Evolutionary conservation across 2,888 invertebrate species (phyloP).

Genomic region (Odiellus spinosus): DNA sequence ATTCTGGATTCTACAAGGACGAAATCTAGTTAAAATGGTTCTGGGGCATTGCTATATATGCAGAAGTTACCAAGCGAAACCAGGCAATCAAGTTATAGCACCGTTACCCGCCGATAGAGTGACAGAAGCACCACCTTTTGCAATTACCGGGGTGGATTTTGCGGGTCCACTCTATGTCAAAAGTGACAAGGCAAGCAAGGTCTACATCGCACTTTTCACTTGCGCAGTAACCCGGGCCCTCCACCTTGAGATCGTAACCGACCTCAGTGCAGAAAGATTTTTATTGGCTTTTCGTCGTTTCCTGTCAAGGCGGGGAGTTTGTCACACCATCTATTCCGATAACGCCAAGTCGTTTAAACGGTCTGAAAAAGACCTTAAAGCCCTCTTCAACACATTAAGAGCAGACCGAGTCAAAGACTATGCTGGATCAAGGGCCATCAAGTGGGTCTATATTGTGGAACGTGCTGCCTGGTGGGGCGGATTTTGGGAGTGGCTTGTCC

Average conservation of each 20-base stretch:
- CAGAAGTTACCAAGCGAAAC: too few relatives aligned
- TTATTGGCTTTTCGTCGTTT: constrained; percentile 9
- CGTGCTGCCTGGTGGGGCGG: constrained; percentile 13
- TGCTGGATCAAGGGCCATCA: not conserved
- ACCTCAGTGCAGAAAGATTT: constrained; percentile 3
- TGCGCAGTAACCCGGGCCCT: constrained; percentile 11
- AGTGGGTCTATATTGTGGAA: constrained; percentile 8
- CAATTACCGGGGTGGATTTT: constrained; percentile 9
- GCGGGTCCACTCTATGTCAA: constrained; percentile 6
- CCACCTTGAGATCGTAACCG: constrained; percentile 8
- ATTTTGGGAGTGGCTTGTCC: constrained; percentile 4
- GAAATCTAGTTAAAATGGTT: too few relatives aligned
- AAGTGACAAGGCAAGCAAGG: not conserved
- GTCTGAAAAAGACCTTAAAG: not conserved
- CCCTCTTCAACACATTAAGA: too few relatives aligned
- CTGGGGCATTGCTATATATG: too few relatives aligned
- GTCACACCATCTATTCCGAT: not conserved
- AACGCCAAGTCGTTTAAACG: not conserved
- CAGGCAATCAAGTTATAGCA: too few relatives aligned
- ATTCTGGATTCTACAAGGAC: too few relatives aligned
- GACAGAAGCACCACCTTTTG: constrained; percentile 1
- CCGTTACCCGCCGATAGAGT: too few relatives aligned
- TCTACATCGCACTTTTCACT: constrained; percentile 9
- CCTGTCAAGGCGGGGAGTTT: constrained; percentile 6
- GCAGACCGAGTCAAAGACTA: too few relatives aligned